Percentiles rank a stretch among this genome's conserved stretches.
phyloP scores from a whole-genome alignment of 2,797 vertebrate species.

The Myripristis jacobus region DNA sequence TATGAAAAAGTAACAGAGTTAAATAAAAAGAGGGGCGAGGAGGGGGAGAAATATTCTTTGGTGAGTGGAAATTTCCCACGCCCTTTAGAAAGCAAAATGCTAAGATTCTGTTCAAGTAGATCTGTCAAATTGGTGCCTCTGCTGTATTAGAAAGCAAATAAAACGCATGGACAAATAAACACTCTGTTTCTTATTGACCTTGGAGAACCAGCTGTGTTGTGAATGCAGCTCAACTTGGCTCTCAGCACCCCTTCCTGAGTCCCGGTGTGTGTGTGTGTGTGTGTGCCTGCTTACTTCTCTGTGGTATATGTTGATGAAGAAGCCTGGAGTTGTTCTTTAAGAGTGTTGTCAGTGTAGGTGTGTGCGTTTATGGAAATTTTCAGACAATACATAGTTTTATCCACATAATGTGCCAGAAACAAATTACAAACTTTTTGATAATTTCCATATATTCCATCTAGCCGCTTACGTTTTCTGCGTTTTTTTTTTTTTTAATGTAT shows the following conservation, averaged over 20 bases:
- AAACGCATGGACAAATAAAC: constrained; percentile 78
- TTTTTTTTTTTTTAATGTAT: too few relatives aligned
- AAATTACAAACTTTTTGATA: constrained; percentile 31
- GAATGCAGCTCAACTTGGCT: constrained; percentile 66
- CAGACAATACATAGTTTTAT: constrained; percentile 6
- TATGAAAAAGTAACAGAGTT: constrained; percentile 67
- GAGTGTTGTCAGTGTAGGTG: constrained; percentile 31
- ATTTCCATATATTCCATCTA: not conserved
- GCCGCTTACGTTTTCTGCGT: constrained; percentile 5
- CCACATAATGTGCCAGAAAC: constrained; percentile 28
- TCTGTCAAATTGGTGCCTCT: constrained; percentile 68
- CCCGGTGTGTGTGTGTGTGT: constrained; percentile 34
- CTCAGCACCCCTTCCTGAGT: constrained; percentile 20
- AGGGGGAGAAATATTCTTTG: constrained; percentile 38
- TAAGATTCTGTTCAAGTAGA: constrained; percentile 71
- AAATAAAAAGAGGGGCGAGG: constrained; percentile 34
- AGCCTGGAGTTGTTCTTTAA: constrained; percentile 38
- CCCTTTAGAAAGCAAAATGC: constrained; percentile 53
- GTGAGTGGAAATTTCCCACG: constrained; percentile 73
- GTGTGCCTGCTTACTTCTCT: constrained; percentile 30
- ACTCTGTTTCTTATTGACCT: constrained; percentile 74
- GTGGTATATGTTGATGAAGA: constrained; percentile 27
- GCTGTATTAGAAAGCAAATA: constrained; percentile 74
- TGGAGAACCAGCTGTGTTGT: constrained; percentile 76
- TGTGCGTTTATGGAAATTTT: constrained; percentile 12